Conservation (phyloP, 2,797 vertebrate species). For the Squalus acanthias region DNA sequence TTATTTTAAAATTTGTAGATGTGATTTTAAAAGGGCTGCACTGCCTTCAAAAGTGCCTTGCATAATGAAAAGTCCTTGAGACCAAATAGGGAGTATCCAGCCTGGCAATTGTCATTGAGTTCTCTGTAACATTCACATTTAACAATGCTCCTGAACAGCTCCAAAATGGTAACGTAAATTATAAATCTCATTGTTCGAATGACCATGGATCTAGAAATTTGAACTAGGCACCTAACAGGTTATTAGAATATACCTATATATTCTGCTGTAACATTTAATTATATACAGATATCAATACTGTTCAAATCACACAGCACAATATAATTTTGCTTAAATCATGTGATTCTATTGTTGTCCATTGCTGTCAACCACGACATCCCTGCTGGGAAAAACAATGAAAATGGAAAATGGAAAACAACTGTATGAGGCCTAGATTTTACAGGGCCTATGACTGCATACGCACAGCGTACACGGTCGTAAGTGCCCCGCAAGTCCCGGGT, state of each 20-base stretch:
- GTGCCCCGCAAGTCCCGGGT: too few relatives aligned
- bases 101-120: not conserved
- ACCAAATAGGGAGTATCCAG: not conserved
- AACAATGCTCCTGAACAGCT: not conserved
- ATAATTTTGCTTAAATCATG: not conserved
- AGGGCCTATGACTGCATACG: too few relatives aligned
- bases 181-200: not conserved
- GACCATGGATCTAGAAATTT: not conserved
- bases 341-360: not conserved
- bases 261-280: not conserved
- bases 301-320: not conserved
- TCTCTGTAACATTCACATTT: not conserved
- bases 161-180: not conserved
- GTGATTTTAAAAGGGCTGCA: not conserved
- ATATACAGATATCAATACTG: not conserved
- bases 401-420: not conserved
- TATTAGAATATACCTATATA: not conserved
- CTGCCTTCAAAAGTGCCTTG: not conserved
- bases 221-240: not conserved
- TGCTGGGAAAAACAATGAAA: not conserved
- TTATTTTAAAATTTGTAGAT: not conserved
- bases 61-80: not conserved
- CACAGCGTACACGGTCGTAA: too few relatives aligned
- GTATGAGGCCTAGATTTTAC: not conserved
- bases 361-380: not conserved